Conservation (phyloP, 2,797 vertebrate genomes). For the Galago senegalensis region DNA sequence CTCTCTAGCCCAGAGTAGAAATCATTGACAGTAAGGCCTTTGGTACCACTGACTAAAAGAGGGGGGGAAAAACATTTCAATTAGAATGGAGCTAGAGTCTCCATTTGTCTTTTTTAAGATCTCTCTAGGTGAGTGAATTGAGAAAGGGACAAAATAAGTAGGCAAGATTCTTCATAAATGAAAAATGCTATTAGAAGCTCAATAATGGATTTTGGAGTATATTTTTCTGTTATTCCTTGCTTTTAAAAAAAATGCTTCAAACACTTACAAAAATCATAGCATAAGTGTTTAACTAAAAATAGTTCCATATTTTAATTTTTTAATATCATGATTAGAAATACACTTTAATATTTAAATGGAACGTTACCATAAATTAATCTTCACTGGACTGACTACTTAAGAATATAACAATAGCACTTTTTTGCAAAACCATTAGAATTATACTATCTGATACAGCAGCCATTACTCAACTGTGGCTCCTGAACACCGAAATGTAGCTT, state of each 20-base stretch:
- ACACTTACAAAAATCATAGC: neutral
- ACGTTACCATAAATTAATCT: neutral
- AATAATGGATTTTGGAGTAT: neutral
- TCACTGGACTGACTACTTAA: neutral
- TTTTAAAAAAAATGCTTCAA: constrained; percentile 32
- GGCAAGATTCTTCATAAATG: neutral
- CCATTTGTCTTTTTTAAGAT: neutral
- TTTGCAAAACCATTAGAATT: constrained; percentile 29
- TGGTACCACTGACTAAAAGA: constrained; percentile 93
- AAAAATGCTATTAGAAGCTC: constrained; percentile 9
- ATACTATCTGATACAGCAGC: neutral
- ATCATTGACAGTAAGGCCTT: constrained; percentile 94
- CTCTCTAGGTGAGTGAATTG: neutral
- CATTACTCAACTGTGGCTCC: neutral
- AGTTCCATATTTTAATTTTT: constrained; percentile 51
- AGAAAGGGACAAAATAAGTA: neutral
- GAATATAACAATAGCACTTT: constrained; percentile 12
- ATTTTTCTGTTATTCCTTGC: neutral
- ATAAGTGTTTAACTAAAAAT: constrained; percentile 36
- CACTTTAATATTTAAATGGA: constrained; percentile 33
- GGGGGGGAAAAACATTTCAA: neutral
- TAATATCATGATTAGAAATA: neutral
- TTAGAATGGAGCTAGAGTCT: constrained; percentile 52
- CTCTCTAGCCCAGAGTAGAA: constrained; percentile 96
- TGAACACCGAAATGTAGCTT: neutral